Evolutionary conservation across 2,113 vertebrate genomes (phyloP), one percentile per base, ranked within the genome.

Genomic region (Tachuris rubrigastra): DNA sequence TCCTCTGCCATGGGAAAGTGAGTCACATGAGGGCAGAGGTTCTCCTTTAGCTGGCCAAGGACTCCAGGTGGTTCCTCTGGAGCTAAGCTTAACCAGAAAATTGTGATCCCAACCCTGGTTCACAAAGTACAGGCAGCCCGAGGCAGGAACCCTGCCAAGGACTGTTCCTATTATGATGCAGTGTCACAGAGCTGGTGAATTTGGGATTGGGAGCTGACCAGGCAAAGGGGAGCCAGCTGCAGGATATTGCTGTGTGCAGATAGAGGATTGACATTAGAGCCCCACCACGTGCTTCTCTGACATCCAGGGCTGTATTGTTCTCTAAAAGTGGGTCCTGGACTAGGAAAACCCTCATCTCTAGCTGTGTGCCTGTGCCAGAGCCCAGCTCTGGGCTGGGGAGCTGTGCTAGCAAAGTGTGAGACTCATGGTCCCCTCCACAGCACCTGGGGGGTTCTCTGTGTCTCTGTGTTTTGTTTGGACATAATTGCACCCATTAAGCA

Each of bases 41-140:
- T 92, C 79, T 92, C 28, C 44, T 63, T 73, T n/a, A 65, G 65
- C 90, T 78, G 66, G 62, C 76, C 88, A 75, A 56, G 69, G 76
- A 58, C 69, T 84, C 73, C 75, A 93, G 88, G 83, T 96, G 95
- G 92, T 96, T 96, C 93, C 95, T 92, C 52, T 89, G 80, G 62
- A 55, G 79, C 39, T 83, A 82, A 42, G 23, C 16, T 41, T 75
- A 31, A 58, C 49, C 44, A 89, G 66, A 55, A 78, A 77, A 86
- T 71, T n/a, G 44, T 89, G 35, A 35, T 59, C 0, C 0, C 17
- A 27, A 1, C 7, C 5, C 8, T 2, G 1, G 25, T 77, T 90
- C 31, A 10, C 56, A 81, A 67, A 71, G 46, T 35, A 30, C 0
- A 0, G 37, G 55, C 89, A 88, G 37, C 59, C 49, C 4, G 2